Base-by-base conservation (phyloP, 2,888 invertebrate genomes). In the Tiliacea aurago region DNA sequence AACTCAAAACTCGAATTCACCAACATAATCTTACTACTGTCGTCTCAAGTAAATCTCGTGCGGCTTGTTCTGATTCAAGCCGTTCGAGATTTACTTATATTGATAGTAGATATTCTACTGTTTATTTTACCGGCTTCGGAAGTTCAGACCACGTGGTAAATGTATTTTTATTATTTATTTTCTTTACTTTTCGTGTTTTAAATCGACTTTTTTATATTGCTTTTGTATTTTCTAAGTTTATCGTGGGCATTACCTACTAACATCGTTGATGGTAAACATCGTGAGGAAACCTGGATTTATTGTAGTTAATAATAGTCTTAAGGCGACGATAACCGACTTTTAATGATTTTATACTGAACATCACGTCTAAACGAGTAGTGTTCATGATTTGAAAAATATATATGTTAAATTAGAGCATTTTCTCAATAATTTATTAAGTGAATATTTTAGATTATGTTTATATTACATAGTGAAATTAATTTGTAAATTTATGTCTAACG, bases 41-140 rank as follows among this genome's bases (percentile, higher is more conserved):
- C 92, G 89, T 77, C 90, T 70, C 84, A 95, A 95, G 95, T 95
- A 95, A 95, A 95, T 95, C 95, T 95, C 95, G 95, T 95, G 95
- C 95, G 95, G 95, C 94, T 93, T 91, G 90, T 92, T 37, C 43
- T 33, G 62, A 68, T 81, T 81, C 88, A 89, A 90, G 94, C 93
- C 93, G 89, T 88, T 88, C 90, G 93, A 95, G 94, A 95, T 95
- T 94, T 91, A 91, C 86, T 95, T 95, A 74, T 84, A 90, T 75
- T 81, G 92, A 93, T 92, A 66, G 87, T 89, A 86, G 84, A 89
- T 15, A 51, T 62, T 47, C 70, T 63, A 59, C 85, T 45, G 7
- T 37, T 49, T 28, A 45, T 61, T n/a, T 23, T 43, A 9, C 43
- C 43, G 61, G 43, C 49, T 33, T 47, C 49, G 13, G 37, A 67